Conservation (phyloP, 2,113 vertebrate species). For the Chloebia gouldiae region DNA sequence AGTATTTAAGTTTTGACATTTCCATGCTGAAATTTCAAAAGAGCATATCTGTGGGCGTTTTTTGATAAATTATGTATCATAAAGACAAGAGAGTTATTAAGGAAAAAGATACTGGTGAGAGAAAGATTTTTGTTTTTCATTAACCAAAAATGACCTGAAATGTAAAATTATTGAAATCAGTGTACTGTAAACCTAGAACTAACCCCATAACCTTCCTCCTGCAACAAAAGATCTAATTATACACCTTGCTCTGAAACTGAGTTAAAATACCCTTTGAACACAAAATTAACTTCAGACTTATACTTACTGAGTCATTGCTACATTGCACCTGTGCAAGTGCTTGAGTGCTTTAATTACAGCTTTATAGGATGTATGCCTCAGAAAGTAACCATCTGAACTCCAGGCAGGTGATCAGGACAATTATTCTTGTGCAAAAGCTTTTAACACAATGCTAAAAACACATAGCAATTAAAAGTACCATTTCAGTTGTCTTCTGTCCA, state of each 20-base stretch:
- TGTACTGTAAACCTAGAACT: constrained; percentile 33
- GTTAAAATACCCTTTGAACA: not conserved
- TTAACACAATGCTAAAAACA: not conserved
- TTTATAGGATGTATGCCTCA: not conserved
- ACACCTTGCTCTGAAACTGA: not conserved
- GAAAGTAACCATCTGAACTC: not conserved
- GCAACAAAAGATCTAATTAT: constrained; percentile 3
- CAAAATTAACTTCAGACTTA: not conserved
- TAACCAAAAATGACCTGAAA: constrained; percentile 42
- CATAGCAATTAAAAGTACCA: not conserved
- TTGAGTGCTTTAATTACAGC: not conserved
- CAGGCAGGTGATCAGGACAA: not conserved
- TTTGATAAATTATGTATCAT: not conserved
- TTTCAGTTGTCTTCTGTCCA: not conserved
- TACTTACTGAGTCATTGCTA: not conserved
- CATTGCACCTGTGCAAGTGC: not conserved
- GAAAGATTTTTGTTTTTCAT: not conserved
- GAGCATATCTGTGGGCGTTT: not conserved
- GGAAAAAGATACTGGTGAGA: not conserved
- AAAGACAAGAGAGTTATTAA: not conserved
- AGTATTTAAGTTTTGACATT: not conserved
- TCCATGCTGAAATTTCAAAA: not conserved
- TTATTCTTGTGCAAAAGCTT: not conserved
- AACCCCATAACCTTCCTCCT: not conserved
- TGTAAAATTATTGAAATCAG: constrained; percentile 4